phyloP scores from a whole-genome alignment of 2,888 invertebrate species.

The Cinara cedri region DNA sequence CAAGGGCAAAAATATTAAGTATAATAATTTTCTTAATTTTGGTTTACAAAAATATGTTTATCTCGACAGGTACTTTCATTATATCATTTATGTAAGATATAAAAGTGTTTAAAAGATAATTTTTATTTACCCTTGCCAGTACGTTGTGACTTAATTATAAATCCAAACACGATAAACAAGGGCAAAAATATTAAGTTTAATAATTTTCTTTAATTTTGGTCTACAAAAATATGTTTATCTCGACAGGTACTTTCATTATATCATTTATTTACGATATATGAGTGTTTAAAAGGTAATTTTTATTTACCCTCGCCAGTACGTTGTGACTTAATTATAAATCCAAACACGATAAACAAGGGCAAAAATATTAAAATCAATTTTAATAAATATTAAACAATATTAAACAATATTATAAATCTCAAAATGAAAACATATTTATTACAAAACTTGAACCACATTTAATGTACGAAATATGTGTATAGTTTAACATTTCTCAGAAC shows the following conservation, averaged over 20 bases:
- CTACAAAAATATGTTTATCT: background rate
- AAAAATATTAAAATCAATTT: background rate
- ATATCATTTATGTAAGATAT: conserved; percentile 18
- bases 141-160: conserved; percentile 18
- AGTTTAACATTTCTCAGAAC: conserved; percentile 7
- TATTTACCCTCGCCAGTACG: conserved; percentile 39
- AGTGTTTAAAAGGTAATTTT: conserved; percentile 38
- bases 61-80: conserved; percentile 40
- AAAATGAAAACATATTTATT: too few species aligned
- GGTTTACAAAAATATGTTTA: background rate
- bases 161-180: conserved; percentile 41
- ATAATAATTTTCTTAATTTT: background rate
- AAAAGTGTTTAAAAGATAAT: conserved; percentile 38
- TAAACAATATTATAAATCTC: background rate
- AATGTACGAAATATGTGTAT: too few species aligned
- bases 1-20: background rate
- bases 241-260: conserved; percentile 50
- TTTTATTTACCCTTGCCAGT: conserved; percentile 36
- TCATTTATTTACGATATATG: conserved; percentile 14
- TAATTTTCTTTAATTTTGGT: too few species aligned
- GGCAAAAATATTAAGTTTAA: background rate
- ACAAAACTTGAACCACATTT: too few species aligned
- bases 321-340: conserved; percentile 30
- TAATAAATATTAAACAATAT: background rate
- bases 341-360: conserved; percentile 33